phyloP scores from a whole-genome alignment of 1,140 invertebrate genomes.

The Drosophila bipectinata region DNA sequence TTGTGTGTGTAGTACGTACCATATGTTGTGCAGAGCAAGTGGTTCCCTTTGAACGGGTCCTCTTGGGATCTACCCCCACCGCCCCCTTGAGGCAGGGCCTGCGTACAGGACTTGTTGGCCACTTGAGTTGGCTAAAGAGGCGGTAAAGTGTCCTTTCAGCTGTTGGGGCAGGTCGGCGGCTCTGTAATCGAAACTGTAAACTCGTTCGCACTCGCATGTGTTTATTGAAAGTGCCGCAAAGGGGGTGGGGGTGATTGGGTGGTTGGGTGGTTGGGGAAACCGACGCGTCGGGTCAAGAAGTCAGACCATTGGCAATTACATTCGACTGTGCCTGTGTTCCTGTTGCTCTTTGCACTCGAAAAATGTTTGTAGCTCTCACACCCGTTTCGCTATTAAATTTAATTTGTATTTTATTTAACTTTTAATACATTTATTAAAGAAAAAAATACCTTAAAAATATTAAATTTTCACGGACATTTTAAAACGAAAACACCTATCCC shows the following conservation, averaged over 20 bases:
- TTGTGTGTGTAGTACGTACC: not conserved
- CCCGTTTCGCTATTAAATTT: not conserved
- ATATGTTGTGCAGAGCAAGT: not conserved
- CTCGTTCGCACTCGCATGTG: conserved; percentile 25
- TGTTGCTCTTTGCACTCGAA: not conserved
- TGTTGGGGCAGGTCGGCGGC: conserved; percentile 25
- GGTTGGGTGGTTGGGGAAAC: not conserved
- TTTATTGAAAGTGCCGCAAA: not conserved
- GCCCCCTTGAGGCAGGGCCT: not conserved
- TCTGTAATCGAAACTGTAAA: conserved; percentile 45
- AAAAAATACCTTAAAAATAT: not conserved
- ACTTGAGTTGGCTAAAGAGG: conserved; percentile 15
- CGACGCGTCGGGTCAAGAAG: conserved; percentile 17
- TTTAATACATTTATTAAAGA: not conserved
- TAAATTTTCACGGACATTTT: not conserved
- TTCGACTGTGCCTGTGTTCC: conserved; percentile 26
- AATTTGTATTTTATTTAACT: not conserved
- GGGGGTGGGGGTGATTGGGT: not conserved
- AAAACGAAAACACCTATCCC: not conserved
- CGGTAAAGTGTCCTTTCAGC: conserved; percentile 24
- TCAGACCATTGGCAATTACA: conserved; percentile 36
- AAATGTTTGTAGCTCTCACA: not conserved
- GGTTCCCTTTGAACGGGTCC: not conserved
- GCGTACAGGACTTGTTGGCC: conserved; percentile 1
- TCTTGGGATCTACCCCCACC: not conserved